Base-by-base conservation (phyloP, 1,140 invertebrate genomes). In the Saccostrea glomerata region DNA sequence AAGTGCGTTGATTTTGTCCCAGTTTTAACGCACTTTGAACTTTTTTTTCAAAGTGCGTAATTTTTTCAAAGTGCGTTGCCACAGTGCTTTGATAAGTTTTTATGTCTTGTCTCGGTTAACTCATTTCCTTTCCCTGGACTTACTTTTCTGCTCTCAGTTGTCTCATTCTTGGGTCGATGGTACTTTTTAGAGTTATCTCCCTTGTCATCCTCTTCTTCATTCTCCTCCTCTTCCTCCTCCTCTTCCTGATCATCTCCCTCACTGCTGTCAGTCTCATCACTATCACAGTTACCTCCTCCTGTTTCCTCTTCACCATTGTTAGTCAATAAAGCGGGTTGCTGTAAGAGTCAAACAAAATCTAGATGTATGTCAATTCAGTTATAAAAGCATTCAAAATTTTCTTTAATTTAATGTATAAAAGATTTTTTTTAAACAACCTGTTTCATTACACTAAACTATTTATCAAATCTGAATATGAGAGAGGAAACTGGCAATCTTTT, bases 221-320 rank as follows among this genome's bases (percentile, higher is more conserved):
- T 23, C 9, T 73, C 66, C 9, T 73, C 66, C 11, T 73, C 58
- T 60, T 60, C 25, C 23, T 25, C 23, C n/a, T 25, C 20, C 70
- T n/a, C 23, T 77, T 40, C 23, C 12, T 6, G 15, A n/a, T 6
- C 17, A 54, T 20, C 82, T 23, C 95, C 63, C 95, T 94, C 47
- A 95, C 95, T 9, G 95, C 77, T 95, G 95, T 55, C 97, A 92
- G 36, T n/a, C 23, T 83, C 86, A 12, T 55, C 70, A 56, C 36
- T 73, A 40, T 47, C 70, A 23, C 3, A 9, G 54, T 87, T 77
- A 15, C 30, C 86, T 82, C 60, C 70, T n/a, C 85, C 86, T 70
- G 73, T 23, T 12, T 92, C 87, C 9, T 82, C 95, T 56, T 95
- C 94, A 47, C 95, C 95, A 5, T 95, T 95, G 73, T 95, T 95